These are phyloP conservation scores for Chrysomela aeneicollis DNA, from an alignment of 2,888 invertebrate species.

Conservation along the genomic window DNA sequence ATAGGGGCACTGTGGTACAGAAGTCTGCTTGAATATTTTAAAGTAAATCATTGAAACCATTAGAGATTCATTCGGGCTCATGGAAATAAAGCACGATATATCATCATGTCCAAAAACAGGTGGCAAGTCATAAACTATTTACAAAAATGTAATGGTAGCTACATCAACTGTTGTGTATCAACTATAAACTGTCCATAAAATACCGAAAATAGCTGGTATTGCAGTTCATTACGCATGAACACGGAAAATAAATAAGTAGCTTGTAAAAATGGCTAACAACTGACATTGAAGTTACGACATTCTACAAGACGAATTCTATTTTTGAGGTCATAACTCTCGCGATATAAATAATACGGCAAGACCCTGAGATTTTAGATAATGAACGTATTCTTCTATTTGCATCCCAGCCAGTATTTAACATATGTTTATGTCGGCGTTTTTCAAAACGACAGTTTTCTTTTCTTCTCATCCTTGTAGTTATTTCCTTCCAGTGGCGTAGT, in stretches of 20 bases:
- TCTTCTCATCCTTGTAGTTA: too few relatives aligned
- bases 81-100: background rate
- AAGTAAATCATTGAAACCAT: too few relatives aligned
- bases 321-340: conserved; percentile 41
- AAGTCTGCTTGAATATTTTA: too few relatives aligned
- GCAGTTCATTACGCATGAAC: conserved; percentile 45
- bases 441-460: too few relatives aligned
- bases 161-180: conserved; percentile 34
- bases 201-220: conserved; percentile 43
- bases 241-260: conserved; percentile 46
- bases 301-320: conserved; percentile 45
- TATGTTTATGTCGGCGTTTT: background rate
- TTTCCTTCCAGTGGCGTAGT: too few relatives aligned
- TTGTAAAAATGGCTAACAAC: conserved; percentile 44
- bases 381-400: conserved; percentile 26
- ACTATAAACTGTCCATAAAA: conserved; percentile 46
- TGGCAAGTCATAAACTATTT: background rate
- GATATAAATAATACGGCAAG: conserved; percentile 36
- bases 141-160: conserved; percentile 15
- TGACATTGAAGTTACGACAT: conserved; percentile 48
- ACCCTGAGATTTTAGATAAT: conserved; percentile 26
- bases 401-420: conserved; percentile 2
- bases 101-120: background rate
- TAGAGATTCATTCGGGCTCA: too few relatives aligned
- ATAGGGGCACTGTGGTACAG: too few relatives aligned